Percentiles rank a stretch among this genome's conserved stretches.
Evolutionary conservation across 2,113 vertebrate genomes (phyloP).

Genomic region (Centropus bengalensis): DNA sequence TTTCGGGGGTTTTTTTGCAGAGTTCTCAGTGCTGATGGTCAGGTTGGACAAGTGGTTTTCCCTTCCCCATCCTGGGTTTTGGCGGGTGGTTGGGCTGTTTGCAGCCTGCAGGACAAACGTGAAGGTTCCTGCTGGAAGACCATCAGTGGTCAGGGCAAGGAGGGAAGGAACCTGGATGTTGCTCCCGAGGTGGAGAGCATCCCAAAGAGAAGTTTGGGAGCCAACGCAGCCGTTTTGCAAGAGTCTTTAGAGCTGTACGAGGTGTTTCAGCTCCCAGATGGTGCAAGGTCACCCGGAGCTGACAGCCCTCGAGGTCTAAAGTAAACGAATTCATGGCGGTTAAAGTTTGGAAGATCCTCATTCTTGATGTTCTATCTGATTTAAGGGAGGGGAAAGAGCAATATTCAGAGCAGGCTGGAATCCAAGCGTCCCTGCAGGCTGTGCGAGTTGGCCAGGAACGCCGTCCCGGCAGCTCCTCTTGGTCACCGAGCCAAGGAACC

Average conservation of each 20-base stretch:
- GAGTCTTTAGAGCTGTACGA: neutral
- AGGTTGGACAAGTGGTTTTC: neutral
- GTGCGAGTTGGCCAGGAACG: neutral
- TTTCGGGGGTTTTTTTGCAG: too few species aligned
- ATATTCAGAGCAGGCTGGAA: neutral
- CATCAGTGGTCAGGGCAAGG: neutral
- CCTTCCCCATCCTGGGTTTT: neutral
- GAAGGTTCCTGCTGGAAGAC: neutral
- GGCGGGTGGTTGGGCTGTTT: neutral
- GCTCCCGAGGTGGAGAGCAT: neutral
- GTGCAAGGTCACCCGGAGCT: accelerated
- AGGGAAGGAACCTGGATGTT: neutral
- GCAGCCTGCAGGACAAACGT: neutral
- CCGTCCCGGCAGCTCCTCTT: neutral
- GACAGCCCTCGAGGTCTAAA: neutral
- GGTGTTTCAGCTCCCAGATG: neutral
- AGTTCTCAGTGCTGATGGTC: neutral
- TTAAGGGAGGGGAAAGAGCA: neutral
- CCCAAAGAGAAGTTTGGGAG: neutral
- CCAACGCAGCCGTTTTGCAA: neutral
- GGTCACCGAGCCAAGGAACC: neutral
- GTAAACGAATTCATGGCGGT: neutral
- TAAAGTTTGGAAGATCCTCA: neutral
- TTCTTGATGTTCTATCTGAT: neutral
- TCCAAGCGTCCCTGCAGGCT: neutral